Percentiles rank a stretch among this genome's conserved stretches.
These are phyloP conservation scores for Caenorhabditis auriculariae DNA, from an alignment of 2,888 invertebrate species.

Conservation along the genomic window DNA sequence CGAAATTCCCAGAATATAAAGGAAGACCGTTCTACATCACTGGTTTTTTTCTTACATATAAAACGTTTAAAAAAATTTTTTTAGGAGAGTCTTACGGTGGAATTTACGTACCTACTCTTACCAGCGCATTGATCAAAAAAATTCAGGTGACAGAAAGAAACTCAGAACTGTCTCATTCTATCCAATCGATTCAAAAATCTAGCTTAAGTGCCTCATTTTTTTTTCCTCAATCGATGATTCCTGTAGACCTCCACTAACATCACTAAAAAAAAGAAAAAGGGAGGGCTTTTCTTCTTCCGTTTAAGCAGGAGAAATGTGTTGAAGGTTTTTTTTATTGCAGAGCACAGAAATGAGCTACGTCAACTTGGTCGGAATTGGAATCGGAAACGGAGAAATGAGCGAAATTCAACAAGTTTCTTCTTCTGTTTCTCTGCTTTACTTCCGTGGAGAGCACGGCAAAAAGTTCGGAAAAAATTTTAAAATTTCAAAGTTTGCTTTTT, in stretches of 20 bases:
- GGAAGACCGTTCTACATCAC: slow-evolving; percentile 66
- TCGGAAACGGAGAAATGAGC: slow-evolving; percentile 59
- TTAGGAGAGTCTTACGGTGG: slow-evolving; percentile 58
- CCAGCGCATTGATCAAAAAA: slow-evolving; percentile 30
- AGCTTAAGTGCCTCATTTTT: neutral
- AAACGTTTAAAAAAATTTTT: neutral
- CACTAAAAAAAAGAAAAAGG: too few relatives aligned
- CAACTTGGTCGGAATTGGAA: slow-evolving; percentile 55
- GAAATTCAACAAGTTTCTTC: slow-evolving; percentile 51
- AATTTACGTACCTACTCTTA: slow-evolving; percentile 65
- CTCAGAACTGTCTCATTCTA: slow-evolving; percentile 4
- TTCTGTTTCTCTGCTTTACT: slow-evolving; percentile 47
- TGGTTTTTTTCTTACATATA: too few relatives aligned
- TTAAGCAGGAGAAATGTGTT: neutral
- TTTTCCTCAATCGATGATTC: too few relatives aligned
- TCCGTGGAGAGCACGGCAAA: slow-evolving; percentile 47
- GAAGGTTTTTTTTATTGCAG: too few relatives aligned
- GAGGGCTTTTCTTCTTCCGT: too few relatives aligned
- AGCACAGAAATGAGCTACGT: slow-evolving; percentile 23
- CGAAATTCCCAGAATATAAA: slow-evolving; percentile 66
- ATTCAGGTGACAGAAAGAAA: slow-evolving; percentile 18
- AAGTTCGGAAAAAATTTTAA: slow-evolving; percentile 13
- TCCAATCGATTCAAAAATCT: neutral
- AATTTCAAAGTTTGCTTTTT: neutral
- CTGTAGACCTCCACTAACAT: too few relatives aligned